These are phyloP conservation scores for Drosophila nr. perissopoda DNA, from an alignment of 2,888 invertebrate species.

Conservation along the genomic window DNA sequence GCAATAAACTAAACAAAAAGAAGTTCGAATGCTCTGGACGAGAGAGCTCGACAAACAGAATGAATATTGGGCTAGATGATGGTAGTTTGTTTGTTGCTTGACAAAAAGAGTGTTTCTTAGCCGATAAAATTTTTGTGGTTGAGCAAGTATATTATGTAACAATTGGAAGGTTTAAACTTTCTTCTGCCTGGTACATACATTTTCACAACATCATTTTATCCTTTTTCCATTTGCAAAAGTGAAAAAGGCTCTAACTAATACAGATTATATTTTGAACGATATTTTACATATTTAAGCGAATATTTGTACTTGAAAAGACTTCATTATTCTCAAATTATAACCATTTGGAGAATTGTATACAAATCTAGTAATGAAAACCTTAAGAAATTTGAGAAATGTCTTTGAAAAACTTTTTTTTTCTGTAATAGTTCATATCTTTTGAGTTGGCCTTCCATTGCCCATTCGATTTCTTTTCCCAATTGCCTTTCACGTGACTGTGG, in stretches of 20 bases:
- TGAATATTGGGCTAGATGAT: neutral
- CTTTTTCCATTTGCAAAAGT: neutral
- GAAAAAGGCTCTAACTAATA: neutral
- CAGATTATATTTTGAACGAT: neutral
- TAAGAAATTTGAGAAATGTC: neutral
- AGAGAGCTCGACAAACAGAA: neutral
- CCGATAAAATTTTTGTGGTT: neutral
- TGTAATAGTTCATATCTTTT: slow-evolving; percentile 22
- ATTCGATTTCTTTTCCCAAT: slow-evolving; percentile 45
- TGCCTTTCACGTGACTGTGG: slow-evolving; percentile 65
- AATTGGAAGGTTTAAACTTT: neutral
- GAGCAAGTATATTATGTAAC: neutral
- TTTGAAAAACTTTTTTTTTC: neutral
- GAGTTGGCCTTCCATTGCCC: slow-evolving; percentile 33
- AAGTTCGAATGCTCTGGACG: neutral
- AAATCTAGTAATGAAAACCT: neutral
- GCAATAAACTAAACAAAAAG: too few relatives aligned
- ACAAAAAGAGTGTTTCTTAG: neutral
- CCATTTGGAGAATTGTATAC: neutral
- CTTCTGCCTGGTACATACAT: neutral
- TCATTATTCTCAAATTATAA: neutral
- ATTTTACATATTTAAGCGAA: neutral
- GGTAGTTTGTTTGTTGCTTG: neutral
- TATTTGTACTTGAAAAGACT: neutral
- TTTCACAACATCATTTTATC: neutral